Conservation (phyloP, 1,140 invertebrate genomes). For the Heliconius hermathena region DNA sequence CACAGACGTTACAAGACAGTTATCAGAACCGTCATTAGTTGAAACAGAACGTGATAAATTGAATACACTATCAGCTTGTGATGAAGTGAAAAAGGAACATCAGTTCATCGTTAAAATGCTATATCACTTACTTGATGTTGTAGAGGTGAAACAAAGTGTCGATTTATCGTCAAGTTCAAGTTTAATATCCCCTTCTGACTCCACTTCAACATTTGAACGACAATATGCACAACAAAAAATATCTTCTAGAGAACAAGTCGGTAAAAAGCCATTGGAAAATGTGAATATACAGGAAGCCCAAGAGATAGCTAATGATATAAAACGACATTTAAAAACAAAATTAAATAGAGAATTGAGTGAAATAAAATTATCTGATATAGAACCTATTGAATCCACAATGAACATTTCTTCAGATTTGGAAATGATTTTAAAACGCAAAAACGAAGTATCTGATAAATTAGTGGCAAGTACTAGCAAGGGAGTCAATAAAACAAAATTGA, state of each 20-base stretch:
- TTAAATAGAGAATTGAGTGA: constrained; percentile 32
- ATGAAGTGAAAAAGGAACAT: constrained; percentile 42
- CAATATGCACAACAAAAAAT: constrained; percentile 53
- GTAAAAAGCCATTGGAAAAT: not conserved
- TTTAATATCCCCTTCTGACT: constrained; percentile 23
- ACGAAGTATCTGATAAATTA: not conserved
- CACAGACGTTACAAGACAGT: constrained; percentile 19
- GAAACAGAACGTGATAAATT: constrained; percentile 49
- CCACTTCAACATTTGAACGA: constrained; percentile 33
- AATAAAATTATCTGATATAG: not conserved
- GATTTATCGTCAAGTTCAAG: constrained; percentile 15
- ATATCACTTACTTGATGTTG: constrained; percentile 45
- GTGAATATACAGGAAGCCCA: constrained; percentile 35
- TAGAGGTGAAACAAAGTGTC: constrained; percentile 26
- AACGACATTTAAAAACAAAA: constrained; percentile 36
- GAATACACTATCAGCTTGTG: constrained; percentile 26
- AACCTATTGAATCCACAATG: constrained; percentile 26
- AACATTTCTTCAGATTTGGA: constrained; percentile 35
- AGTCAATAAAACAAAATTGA: constrained; percentile 36
- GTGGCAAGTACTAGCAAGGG: constrained; percentile 31
- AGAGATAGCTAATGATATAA: constrained; percentile 40
- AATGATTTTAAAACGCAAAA: not conserved
- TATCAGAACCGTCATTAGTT: constrained; percentile 51
- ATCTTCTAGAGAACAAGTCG: constrained; percentile 17
- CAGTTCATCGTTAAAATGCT: constrained; percentile 56